Percentiles rank a stretch among this genome's conserved stretches.
Conservation (phyloP, 2,797 vertebrate species). For the Chiroxiphia lanceolata region DNA sequence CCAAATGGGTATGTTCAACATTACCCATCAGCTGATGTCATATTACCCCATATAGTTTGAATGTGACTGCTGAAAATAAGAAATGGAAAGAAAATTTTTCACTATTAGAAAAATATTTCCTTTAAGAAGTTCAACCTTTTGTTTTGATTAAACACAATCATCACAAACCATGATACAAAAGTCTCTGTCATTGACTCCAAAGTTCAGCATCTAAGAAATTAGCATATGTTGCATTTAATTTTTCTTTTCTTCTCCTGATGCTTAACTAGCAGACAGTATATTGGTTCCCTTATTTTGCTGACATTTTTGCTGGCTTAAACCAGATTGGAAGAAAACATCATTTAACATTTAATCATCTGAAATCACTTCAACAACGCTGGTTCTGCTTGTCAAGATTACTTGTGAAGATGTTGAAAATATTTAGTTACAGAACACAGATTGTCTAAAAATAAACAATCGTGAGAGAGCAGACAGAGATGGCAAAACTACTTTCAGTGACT, state of each 20-base stretch:
- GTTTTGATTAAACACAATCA: neutral
- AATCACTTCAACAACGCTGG: neutral
- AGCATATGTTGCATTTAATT: neutral
- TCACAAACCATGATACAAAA: neutral
- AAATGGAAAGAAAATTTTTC: neutral
- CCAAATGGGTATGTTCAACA: neutral
- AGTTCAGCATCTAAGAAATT: conserved; percentile 44
- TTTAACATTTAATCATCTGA: conserved; percentile 45
- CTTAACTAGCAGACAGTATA: conserved; percentile 50
- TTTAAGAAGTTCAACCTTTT: neutral
- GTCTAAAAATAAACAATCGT: conserved; percentile 21
- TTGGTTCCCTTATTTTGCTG: conserved; percentile 49
- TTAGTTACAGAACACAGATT: conserved; percentile 14
- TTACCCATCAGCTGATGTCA: neutral
- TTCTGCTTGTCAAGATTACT: conserved; percentile 43
- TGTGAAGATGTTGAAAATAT: conserved; percentile 33
- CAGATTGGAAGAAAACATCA: conserved; percentile 36
- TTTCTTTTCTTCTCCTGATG: conserved; percentile 36
- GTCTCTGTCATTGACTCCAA: conserved; percentile 28
- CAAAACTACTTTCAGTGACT: conserved; percentile 24
- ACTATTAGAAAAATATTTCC: neutral
- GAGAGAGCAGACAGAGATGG: neutral
- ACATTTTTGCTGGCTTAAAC: conserved; percentile 59
- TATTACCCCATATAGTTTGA: neutral
- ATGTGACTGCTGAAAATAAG: neutral